Base-by-base conservation (phyloP, 2,797 vertebrate species). In the Gila robusta region DNA sequence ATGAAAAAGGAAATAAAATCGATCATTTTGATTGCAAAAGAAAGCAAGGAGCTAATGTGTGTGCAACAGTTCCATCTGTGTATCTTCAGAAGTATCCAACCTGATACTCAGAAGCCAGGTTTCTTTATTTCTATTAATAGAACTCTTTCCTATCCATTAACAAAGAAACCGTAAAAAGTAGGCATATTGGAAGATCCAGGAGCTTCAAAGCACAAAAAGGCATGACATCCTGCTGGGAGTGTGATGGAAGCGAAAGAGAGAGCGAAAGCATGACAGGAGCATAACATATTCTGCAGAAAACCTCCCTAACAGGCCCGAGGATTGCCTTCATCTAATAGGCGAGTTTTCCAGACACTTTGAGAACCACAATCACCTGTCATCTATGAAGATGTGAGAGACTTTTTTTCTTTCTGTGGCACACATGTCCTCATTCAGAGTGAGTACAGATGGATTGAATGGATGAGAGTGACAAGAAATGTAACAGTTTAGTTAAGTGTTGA, bases 241-340 rank as follows among this genome's bases (percentile, higher is more conserved):
- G 6, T 66, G 76, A 81, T 78, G 79, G 86, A 87, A 47, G 88
- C 26, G 10, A 70, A 69, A 79, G 71, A 88, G 82, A 87, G 84
- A 87, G 78, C 62, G 74, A 70, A 82, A 80, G 19, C 41, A 83
- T 72, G 82, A 87, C 82, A 72, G 80, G 39, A 84, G 35, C 69
- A 82, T 81, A 66, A 85, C 82, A 80, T 88, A 86, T 89, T 91
- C 76, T 88, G 71, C 64, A 72, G 82, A 67, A 88, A 87, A 87
- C 85, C 47, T 83, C 88, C 59, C 86, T 87, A 41, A 70, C 82
- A 47, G 82, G 62, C 56, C 71, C 32, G 23, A 87, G 67, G 69
- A 86, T 80, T 81, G 77, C 69, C 74, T 85, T 87, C 85, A 64
- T 85, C 88, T 90, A 91, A 89, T 88, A 79, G 86, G 84, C 66